Base-by-base conservation (phyloP, 2,113 vertebrate species). In the Gymnarchus niloticus region DNA sequence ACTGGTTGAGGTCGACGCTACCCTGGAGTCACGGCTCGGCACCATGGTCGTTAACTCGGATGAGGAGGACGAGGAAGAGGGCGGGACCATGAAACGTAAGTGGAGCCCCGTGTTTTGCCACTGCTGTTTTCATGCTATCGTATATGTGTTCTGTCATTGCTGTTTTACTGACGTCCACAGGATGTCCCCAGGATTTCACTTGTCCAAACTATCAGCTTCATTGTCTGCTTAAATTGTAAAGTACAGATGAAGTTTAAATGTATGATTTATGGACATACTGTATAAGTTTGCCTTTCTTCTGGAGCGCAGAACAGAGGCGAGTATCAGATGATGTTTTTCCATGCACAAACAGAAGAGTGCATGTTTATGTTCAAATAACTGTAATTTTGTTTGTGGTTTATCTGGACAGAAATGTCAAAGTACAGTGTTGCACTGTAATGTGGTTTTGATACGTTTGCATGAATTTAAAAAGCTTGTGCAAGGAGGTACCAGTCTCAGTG, bases 31-130 rank as follows among this genome's bases (percentile, higher is more conserved):
- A 0, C 96, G 96, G 87, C 88, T 99, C 88, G 97, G 97, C 56
- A 99, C 97, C 65, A 98, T 98, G 97, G 96, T 98, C 89, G 98
- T 99, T 91, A 98, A 98, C 90, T 92, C 90, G 2, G 96, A 97
- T 6, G 96, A 97, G 0, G 96, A 97, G 0, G 97, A 97, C 65
- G 95, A 95, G 78, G 89, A 87, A 0, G 96, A 93, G 10, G 96
- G 94, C 0, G 97, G 97, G 7, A 99, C 97, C 1, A 99, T 99
- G 97, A 99, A 98, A 94, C 94, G 97, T 87, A 89, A 91, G 91
- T 49, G 49, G 21, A 46, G 9, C 28, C 14, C 9, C 52, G 37
- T 8, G 52, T n/a, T n/a, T n/a, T 52, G 23, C 9, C 61, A 56
- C 48, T 85, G 69, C 7, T 77, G 28, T 46, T 80, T 56, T n/a